Evolutionary conservation across 2,113 vertebrate species (phyloP), one percentile per base, ranked within the genome.

Genomic region (Chiloscyllium plagiosum): DNA sequence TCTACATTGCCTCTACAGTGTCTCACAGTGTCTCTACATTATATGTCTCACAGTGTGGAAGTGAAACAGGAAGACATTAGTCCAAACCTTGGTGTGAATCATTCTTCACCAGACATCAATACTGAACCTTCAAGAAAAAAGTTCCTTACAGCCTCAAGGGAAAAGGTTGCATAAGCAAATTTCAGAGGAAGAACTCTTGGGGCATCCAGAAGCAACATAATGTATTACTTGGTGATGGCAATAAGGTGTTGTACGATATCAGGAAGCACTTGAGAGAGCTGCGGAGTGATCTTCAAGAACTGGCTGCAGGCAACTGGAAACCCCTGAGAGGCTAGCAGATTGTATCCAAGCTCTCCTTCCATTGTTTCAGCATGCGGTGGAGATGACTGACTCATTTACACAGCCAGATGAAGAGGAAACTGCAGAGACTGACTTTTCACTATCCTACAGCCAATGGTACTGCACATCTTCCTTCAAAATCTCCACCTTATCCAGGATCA

Each of bases 141-240:
- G 85, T 87, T 50, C 85, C 13, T 24, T 87, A 22, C 85, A 52
- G 85, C 50, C 22, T 37, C 83, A 86, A 52, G 50, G 85, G 26
- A 87, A 87, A 50, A 87, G 47, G 50, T 22, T 24, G 26, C 85
- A 52, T 26, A 56, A 87, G 47, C 85, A 87, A 24, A 87, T 87
- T 56, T 87, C 85, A 0, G 47, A 87, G 17, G 42, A 87, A 52
- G 85, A 87, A 29, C 50, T 87, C 1, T 56, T 56, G 56, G 22
- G 85, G 50, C 24, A 86, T 86, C 83, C 83, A 86, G 47, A 47
- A 86, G 42, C 85, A 87, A 56, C 85, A 87, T 47, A 87, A 87
- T 52, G 22, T 52, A 26, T 87, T 87, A 87, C 85, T 87, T 7
- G 50, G 85, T 47, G 50, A 52, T 87, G 85, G 85, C 47, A 87